Percentiles rank a stretch among this genome's conserved stretches.
Evolutionary conservation across 2,797 vertebrate genomes (phyloP).

Genomic region (Cirrhinus molitorella): DNA sequence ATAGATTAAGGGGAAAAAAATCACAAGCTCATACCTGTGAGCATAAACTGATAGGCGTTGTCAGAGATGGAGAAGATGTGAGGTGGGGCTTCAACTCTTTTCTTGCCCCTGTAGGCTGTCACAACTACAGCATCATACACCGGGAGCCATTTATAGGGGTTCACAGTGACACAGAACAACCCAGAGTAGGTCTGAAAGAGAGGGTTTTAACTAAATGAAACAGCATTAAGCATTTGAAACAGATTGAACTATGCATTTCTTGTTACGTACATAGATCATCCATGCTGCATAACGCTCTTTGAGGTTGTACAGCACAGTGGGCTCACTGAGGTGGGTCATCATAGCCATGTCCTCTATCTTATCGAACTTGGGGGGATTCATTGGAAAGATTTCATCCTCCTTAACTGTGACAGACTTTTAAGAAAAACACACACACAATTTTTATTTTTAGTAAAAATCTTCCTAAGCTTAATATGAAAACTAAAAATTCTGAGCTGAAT

Average conservation of each 20-base stretch:
- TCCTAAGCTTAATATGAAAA: not conserved
- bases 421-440: not conserved
- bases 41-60: constrained; percentile 92
- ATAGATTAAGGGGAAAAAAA: not conserved
- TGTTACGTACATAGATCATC: constrained; percentile 86
- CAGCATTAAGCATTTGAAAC: not conserved
- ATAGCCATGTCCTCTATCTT: constrained; percentile 90
- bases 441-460: not conserved
- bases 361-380: constrained; percentile 88
- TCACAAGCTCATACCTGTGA: constrained; percentile 78
- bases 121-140: constrained; percentile 87
- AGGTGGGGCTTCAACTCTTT: constrained; percentile 89
- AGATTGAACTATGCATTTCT: not conserved
- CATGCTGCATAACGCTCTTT: constrained; percentile 93
- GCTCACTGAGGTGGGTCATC: constrained; percentile 87
- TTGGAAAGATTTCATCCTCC: constrained; percentile 80
- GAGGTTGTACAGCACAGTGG: constrained; percentile 87
- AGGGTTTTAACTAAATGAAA: constrained; percentile 20
- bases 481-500: not conserved
- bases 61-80: constrained; percentile 97
- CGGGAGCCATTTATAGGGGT: constrained; percentile 86
- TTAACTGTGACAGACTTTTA: constrained; percentile 71
- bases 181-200: constrained; percentile 74
- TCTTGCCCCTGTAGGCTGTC: constrained; percentile 87
- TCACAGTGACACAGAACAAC: constrained; percentile 28